Evolutionary conservation across 2,797 vertebrate species (phyloP), one percentile per base, ranked within the genome.

Genomic region (Rhinella marina): DNA sequence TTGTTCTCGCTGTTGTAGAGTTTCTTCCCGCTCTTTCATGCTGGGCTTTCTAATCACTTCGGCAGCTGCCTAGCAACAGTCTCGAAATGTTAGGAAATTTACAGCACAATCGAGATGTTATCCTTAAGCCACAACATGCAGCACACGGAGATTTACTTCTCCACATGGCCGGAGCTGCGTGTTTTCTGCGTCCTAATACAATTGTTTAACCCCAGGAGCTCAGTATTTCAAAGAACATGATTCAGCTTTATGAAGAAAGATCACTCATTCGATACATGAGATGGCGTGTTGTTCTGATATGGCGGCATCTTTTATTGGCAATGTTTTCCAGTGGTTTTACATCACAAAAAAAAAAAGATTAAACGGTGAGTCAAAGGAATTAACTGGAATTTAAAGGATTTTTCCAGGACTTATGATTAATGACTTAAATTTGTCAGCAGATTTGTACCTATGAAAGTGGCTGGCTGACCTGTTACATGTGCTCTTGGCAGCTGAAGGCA

Each of bases 51-150:
- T 59, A 62, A 77, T 77, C 57, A 52, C 83, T 61, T 23, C 82
- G 32, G 72, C 32, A 27, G 72, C 70, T 84, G 56, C 83, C 83
- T 76, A 77, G 82, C 70, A 85, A 85, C 83, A 19, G 57, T 52
- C 72, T 85, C 41, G 41, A 62, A 64, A 85, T 85, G 83, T 83
- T 83, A 57, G 81, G 66, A 83, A 68, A 83, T 83, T 83, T 83
- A 57, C 66, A 70, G 81, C 64, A 70, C 81, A 72, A 54, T 41
- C 59, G 61, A 29, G 81, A 68, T 82, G 81, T 84, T 84, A 75
- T 84, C 82, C 70, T 56, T 17, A 61, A 84, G 29, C 27, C 54
- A 72, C 68, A 48, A 41, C 68, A 75, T n/a, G 50, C 14, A 6
- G 56, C 25, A 25, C 68, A n/a, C 1, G 13, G 59, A 76, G 83